phyloP scores from a whole-genome alignment of 2,113 vertebrate genomes.

The Mus spicilegus region DNA sequence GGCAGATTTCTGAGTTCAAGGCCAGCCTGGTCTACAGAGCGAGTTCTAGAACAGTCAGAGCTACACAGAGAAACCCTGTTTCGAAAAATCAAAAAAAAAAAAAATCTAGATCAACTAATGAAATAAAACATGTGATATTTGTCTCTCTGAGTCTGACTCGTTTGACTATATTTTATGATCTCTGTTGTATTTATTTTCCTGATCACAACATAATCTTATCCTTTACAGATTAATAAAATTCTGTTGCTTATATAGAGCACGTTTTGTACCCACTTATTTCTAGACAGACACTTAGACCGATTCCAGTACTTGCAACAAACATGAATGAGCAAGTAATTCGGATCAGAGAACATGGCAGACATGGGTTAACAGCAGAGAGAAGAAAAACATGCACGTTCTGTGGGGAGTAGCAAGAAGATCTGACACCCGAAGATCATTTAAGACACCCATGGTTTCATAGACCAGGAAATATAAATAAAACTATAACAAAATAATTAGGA shows the following conservation, averaged over 20 bases:
- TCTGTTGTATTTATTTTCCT: background rate
- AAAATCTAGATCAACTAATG: background rate
- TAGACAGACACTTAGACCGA: background rate
- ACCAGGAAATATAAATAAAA: background rate
- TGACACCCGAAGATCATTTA: background rate
- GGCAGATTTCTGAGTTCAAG: too few relatives aligned
- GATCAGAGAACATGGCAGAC: background rate
- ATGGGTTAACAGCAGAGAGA: background rate
- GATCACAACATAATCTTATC: background rate
- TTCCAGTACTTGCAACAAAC: background rate
- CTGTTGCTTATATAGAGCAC: background rate
- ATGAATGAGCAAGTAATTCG: background rate
- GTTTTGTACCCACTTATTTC: background rate
- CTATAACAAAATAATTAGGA: background rate
- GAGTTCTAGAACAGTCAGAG: too few relatives aligned
- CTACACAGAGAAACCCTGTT: too few relatives aligned
- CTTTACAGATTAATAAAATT: background rate
- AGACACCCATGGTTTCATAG: background rate
- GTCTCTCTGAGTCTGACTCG: background rate
- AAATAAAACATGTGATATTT: background rate
- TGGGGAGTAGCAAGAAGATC: background rate
- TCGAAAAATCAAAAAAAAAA: too few relatives aligned
- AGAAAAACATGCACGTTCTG: rapidly evolving
- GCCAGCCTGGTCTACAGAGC: too few relatives aligned
- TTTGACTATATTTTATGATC: background rate